phyloP scores from a whole-genome alignment of 2,113 vertebrate species.

The Arenaria interpres region DNA sequence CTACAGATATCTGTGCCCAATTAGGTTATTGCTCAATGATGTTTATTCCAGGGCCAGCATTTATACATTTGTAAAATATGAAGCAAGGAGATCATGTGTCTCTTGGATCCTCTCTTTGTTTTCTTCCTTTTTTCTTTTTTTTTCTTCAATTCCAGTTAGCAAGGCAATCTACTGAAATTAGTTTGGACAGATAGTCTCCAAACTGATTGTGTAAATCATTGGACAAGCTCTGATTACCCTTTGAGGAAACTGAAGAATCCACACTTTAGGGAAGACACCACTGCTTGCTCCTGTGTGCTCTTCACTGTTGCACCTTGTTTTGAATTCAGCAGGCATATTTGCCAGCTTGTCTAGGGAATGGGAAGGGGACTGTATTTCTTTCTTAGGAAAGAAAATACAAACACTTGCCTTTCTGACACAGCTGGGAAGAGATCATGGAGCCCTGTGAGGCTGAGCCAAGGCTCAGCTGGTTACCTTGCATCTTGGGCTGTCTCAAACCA shows the following conservation, averaged over 20 bases:
- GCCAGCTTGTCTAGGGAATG: neutral
- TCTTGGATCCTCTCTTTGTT: neutral
- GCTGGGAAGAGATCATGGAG: neutral
- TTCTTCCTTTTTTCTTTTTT: neutral
- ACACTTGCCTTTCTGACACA: neutral
- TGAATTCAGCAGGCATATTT: neutral
- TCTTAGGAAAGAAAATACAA: neutral
- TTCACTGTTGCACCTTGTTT: neutral
- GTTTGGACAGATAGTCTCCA: neutral
- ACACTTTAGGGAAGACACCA: neutral
- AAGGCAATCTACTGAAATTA: neutral
- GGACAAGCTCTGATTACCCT: neutral
- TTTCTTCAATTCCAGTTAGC: neutral
- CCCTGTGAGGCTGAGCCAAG: neutral
- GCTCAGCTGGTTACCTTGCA: neutral
- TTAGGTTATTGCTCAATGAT: neutral
- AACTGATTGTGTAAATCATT: neutral
- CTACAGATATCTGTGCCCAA: neutral
- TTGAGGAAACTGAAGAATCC: neutral
- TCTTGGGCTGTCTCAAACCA: neutral
- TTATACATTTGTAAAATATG: neutral
- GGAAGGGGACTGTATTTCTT: neutral
- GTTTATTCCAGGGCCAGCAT: neutral
- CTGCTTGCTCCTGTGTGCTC: neutral
- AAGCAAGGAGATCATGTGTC: neutral